phyloP scores from a whole-genome alignment of 2,113 vertebrate genomes.

The Butorides virescens region DNA sequence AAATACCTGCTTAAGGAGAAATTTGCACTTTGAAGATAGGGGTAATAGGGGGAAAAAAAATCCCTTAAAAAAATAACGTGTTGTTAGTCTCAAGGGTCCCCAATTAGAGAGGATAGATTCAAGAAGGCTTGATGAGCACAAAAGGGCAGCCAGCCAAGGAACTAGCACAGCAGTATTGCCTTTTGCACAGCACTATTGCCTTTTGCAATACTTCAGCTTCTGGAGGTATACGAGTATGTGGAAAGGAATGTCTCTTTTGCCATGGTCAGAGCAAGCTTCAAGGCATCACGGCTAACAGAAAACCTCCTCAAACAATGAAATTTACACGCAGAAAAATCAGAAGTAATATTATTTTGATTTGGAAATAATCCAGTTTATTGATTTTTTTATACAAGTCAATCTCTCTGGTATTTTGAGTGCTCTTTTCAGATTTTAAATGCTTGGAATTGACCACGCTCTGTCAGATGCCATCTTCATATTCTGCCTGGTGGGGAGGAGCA shows the following conservation, averaged over 20 bases:
- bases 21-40: slow-evolving; percentile 10
- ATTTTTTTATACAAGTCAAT: not conserved
- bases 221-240: not conserved
- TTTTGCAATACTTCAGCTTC: not conserved
- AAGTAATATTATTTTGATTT: not conserved
- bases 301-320: not conserved
- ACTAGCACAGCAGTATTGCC: not conserved
- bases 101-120: not conserved
- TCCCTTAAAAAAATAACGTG: not conserved
- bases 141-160: not conserved
- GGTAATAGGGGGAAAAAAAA: not conserved
- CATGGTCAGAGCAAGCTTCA: not conserved
- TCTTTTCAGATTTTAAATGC: not conserved
- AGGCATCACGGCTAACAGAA: not conserved
- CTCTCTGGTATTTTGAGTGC: not conserved
- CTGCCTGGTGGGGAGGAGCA: not conserved
- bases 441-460: not conserved
- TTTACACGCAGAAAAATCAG: not conserved
- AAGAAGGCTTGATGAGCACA: not conserved
- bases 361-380: not conserved
- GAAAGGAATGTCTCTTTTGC: not conserved
- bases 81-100: not conserved
- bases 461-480: not conserved
- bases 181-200: not conserved
- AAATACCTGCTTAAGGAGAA: not conserved